These are phyloP conservation scores for Eumeta japonica DNA, from an alignment of 1,140 invertebrate species.

Conservation along the genomic window DNA sequence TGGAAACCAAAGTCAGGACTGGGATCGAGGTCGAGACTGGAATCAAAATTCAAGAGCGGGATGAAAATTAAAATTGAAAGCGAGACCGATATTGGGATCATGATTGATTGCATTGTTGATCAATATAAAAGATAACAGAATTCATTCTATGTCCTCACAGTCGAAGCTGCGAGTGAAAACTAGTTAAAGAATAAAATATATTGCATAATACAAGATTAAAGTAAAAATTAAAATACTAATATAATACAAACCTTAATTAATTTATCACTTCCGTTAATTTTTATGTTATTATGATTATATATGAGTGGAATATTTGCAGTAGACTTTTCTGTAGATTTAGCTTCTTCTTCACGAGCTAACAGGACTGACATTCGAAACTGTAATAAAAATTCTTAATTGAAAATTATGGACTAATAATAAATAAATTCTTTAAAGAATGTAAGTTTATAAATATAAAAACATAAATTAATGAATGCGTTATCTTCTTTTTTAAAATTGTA, in stretches of 20 bases:
- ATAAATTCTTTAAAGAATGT: neutral
- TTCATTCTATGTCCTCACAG: too few relatives aligned
- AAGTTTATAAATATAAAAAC: too few relatives aligned
- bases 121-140: too few relatives aligned
- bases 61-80: too few relatives aligned
- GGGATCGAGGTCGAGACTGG: too few relatives aligned
- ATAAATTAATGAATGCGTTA: too few relatives aligned
- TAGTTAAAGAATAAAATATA: neutral
- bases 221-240: neutral
- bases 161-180: neutral
- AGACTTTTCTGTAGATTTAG: constrained; percentile 44
- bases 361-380: constrained; percentile 72
- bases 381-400: constrained; percentile 9
- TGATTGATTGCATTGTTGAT: too few relatives aligned
- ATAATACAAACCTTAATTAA: constrained; percentile 21
- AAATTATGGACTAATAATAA: neutral
- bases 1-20: too few relatives aligned
- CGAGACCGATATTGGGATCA: too few relatives aligned
- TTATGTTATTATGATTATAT: constrained; percentile 18
- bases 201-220: neutral
- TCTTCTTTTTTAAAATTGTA: too few relatives aligned
- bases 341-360: constrained; percentile 64
- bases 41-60: too few relatives aligned
- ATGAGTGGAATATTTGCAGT: constrained; percentile 31
- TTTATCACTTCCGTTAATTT: constrained; percentile 15